phyloP scores from a whole-genome alignment of 2,888 invertebrate species.

The Rhorus exstirpatorius region DNA sequence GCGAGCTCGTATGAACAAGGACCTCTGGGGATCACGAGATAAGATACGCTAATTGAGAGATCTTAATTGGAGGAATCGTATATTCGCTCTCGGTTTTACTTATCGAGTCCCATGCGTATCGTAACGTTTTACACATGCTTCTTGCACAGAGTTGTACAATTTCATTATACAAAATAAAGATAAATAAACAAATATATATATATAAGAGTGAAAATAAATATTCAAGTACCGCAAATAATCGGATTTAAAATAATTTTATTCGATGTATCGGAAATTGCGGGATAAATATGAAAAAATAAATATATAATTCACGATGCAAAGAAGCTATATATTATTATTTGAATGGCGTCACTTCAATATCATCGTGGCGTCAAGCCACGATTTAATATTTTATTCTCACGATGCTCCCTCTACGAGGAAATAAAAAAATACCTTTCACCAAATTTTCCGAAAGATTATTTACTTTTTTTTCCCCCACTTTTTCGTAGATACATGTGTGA shows the following conservation, averaged over 20 bases:
- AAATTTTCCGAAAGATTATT: slow-evolving; percentile 56
- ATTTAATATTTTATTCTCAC: slow-evolving; percentile 16
- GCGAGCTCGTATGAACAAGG: slow-evolving; percentile 57
- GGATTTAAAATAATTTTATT: too few relatives aligned
- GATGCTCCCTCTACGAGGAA: not conserved
- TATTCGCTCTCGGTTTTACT: slow-evolving; percentile 36
- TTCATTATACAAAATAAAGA: not conserved
- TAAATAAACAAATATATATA: not conserved
- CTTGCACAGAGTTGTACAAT: not conserved
- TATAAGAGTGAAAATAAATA: not conserved
- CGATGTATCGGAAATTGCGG: too few relatives aligned
- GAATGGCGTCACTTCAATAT: not conserved
- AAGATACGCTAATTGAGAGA: slow-evolving; percentile 84
- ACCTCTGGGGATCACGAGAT: slow-evolving; percentile 72
- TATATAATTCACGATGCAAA: too few relatives aligned
- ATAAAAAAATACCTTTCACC: slow-evolving; percentile 4
- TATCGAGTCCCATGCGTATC: slow-evolving; percentile 55
- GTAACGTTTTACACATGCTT: slow-evolving; percentile 67
- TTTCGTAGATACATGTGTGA: not conserved
- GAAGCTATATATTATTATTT: too few relatives aligned
- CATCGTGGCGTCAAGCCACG: too few relatives aligned
- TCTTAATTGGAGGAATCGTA: slow-evolving; percentile 80
- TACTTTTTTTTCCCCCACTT: too few relatives aligned
- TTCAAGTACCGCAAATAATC: too few relatives aligned
- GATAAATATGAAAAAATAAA: too few relatives aligned